Evolutionary conservation across 1,140 invertebrate species (phyloP), one percentile per base, ranked within the genome.

Genomic region (Chironomus tepperi): DNA sequence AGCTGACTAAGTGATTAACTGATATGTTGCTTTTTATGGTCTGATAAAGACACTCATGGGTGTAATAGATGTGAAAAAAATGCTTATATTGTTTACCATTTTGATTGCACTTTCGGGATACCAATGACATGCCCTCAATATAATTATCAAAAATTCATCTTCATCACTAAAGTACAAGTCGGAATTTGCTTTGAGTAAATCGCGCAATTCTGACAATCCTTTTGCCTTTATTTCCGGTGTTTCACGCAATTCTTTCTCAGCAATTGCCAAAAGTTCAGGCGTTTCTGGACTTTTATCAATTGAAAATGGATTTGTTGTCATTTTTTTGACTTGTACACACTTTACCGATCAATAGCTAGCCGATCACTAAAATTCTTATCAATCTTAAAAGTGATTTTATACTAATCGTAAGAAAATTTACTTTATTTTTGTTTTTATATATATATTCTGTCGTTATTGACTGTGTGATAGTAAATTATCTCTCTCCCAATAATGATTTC

Each of bases 41-140:
- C 2, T 34, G 24, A 34, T 34, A 34, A 34, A 34, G 24, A 34
- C 24, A 1, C 24, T 34, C 24, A 34, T 5, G 24, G 24, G 24
- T 34, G 24, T 34, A 34, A 34, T 34, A 34, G 24, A 34, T 34
- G 24, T 34, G 24, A 34, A 34, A 34, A 2, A 34, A 34, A n/a
- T n/a, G n/a, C 5, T 34, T 18, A 8, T 42, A 18, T n/a, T 74
- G 85, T 88, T 86, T 80, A 91, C 90, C 83, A 93, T 82, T 77
- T 87, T 87, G 47, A 88, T 82, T 0, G 91, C 91, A 81, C 91
- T 92, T 76, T 93, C 85, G 0, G 91, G 87, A 79, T 93, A 93
- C 81, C 87, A 94, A 81, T 94, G 93, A 79, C 89, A 91, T 42
- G 90, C 90, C 47, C 92, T 85, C 15, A 94, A 82, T 78, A 93